phyloP scores from a whole-genome alignment of 2,888 invertebrate species.

The Hirtodrosophila confusa region DNA sequence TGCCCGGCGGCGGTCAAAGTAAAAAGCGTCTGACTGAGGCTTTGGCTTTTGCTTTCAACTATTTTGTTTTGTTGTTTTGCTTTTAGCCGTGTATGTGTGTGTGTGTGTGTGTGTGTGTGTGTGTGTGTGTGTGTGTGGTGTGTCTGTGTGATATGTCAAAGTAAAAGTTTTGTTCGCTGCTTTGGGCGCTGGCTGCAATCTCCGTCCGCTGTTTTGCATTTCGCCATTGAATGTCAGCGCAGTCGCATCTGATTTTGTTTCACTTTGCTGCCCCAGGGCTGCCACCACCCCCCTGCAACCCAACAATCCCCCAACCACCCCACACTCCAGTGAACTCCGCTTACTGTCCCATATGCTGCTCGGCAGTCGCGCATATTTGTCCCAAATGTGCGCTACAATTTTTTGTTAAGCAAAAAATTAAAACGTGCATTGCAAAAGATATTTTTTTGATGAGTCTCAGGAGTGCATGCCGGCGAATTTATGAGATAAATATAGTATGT shows the following conservation, averaged over 20 bases:
- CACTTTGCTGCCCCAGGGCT: slow-evolving; percentile 41
- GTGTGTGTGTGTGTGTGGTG: slow-evolving; percentile 21
- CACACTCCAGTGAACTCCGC: no score
- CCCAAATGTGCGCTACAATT: slow-evolving; percentile 59
- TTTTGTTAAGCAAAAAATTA: slow-evolving; percentile 62
- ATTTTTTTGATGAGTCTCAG: slow-evolving; percentile 53
- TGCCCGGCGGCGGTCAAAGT: slow-evolving; percentile 72
- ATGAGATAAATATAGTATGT: slow-evolving; percentile 21
- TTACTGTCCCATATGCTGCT: slow-evolving; percentile 43
- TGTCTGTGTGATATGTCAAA: slow-evolving; percentile 65
- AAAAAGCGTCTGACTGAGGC: slow-evolving; percentile 51
- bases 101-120: slow-evolving; percentile 13
- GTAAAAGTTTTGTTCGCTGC: slow-evolving; percentile 69
- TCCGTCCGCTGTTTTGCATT: slow-evolving; percentile 73
- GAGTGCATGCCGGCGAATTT: slow-evolving; percentile 36
- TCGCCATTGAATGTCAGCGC: slow-evolving; percentile 58
- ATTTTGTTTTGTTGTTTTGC: slow-evolving; percentile 43
- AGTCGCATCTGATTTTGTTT: slow-evolving; percentile 59
- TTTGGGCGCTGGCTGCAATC: slow-evolving; percentile 69
- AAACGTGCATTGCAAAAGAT: slow-evolving; percentile 44
- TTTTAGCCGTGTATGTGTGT: slow-evolving; percentile 7
- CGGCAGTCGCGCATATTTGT: slow-evolving; percentile 51
- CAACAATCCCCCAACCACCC: background rate
- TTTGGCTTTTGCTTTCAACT: slow-evolving; percentile 55
- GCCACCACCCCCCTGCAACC: background rate